Base-by-base conservation (phyloP, 2,888 invertebrate species). In the Athripsodes cinereus region DNA sequence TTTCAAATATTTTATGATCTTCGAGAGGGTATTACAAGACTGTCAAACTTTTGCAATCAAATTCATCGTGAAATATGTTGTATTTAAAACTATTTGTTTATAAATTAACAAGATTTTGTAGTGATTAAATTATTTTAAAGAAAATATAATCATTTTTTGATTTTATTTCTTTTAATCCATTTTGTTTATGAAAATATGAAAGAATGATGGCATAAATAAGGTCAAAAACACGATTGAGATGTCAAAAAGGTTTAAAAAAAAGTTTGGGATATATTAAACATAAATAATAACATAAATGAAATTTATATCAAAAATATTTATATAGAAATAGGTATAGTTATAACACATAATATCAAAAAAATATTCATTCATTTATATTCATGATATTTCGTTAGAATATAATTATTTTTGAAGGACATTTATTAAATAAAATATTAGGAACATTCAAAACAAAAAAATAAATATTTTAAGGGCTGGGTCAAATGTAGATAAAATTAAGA, bases 161-260 rank as follows among this genome's bases (percentile, higher is more conserved):
- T n/a, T n/a, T n/a, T n/a, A n/a, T n/a, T n/a, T n/a, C n/a, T n/a
- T n/a, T n/a, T n/a, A 20, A 34, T 53, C 35, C 52, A 55, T n/a
- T n/a, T n/a, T n/a, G 47, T 48, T 26, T 52, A 55, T 59, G 52
- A 56, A 47, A 59, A 59, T 20, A 56, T 56, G 59, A 59, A 59
- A 59, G 59, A 59, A 59, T 55, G 59, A 59, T 52, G 46, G 55
- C 34, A 55, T 55, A 46, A 18, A 31, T 50, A 54, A 55, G 46
- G 60, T 62, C 60, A 60, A 58, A 22, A 51, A 35, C 35, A 55
- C 16, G 13, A 18, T 50, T 51, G 55, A 51, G 40, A 51, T 50
- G 55, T 55, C 55, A 55, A 50, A 50, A 34, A 19, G 50, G 20
- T 55, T 55, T 55, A 55, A 55, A 55, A 55, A 35, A 35, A 26